Conservation (phyloP, 2,888 invertebrate genomes). For the Branchipolynoe longqiensis region DNA sequence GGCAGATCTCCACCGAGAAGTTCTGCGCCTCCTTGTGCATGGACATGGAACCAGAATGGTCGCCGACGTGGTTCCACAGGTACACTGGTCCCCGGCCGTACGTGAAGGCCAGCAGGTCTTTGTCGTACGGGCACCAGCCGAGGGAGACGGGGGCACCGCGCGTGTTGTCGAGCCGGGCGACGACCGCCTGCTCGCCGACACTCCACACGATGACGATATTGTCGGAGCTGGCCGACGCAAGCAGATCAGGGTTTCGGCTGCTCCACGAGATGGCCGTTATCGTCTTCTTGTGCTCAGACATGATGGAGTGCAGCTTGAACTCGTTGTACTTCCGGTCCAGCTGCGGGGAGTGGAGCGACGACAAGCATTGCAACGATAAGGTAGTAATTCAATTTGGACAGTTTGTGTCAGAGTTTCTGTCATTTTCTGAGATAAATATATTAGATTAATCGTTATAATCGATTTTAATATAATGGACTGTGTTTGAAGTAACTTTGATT, state of each 20-base stretch:
- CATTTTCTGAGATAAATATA: too few relatives aligned
- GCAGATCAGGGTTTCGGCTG: conserved; percentile 77
- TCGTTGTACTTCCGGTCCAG: conserved; percentile 78
- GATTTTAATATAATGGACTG: too few relatives aligned
- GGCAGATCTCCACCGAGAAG: conserved; percentile 74
- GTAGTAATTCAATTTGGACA: too few relatives aligned
- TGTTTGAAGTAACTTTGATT: too few relatives aligned
- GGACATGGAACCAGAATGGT: conserved; percentile 16
- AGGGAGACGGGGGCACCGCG: conserved; percentile 74
- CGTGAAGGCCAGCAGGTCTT: conserved; percentile 73
- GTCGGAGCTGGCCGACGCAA: conserved; percentile 81
- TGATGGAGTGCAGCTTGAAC: conserved; percentile 81
- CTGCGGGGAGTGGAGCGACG: conserved; percentile 73
- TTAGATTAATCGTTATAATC: too few relatives aligned
- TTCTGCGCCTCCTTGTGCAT: conserved; percentile 73
- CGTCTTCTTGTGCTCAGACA: conserved; percentile 82
- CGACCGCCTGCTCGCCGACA: conserved; percentile 76
- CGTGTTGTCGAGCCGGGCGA: conserved; percentile 75
- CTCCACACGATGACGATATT: conserved; percentile 81
- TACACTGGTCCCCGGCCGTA: conserved; percentile 77
- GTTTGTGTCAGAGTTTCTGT: too few relatives aligned
- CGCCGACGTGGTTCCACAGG: conserved; percentile 75
- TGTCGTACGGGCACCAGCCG: conserved; percentile 79
- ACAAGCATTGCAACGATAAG: too few relatives aligned
- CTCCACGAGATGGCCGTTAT: conserved; percentile 82